Evolutionary conservation across 1,140 invertebrate species (phyloP).

Genomic region (Limonius californicus): DNA sequence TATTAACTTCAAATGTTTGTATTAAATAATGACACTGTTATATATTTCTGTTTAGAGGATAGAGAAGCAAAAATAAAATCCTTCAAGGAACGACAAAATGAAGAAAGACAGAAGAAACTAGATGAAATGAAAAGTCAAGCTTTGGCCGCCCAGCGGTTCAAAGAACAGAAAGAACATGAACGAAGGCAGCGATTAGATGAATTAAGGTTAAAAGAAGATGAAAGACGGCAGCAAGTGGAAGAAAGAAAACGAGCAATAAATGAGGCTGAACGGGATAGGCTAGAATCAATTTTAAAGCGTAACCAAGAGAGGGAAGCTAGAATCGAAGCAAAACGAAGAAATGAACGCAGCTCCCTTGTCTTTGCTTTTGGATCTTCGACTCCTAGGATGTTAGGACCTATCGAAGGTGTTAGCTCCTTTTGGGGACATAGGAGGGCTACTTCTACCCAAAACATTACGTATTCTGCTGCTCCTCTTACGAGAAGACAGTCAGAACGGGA

Average conservation of each 20-base stretch:
- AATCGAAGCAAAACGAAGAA: conserved; percentile 68
- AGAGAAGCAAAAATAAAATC: conserved; percentile 58
- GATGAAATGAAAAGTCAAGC: conserved; percentile 83
- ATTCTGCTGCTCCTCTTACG: conserved; percentile 66
- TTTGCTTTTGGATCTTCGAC: conserved; percentile 90
- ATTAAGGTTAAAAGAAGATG: conserved; percentile 69
- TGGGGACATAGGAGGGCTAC: conserved; percentile 80
- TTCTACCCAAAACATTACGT: conserved; percentile 78
- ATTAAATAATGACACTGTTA: background rate
- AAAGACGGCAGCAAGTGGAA: conserved; percentile 74
- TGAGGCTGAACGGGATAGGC: conserved; percentile 78
- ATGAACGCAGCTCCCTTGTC: conserved; percentile 64
- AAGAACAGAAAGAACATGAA: conserved; percentile 84
- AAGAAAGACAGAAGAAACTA: conserved; percentile 78
- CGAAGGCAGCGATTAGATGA: conserved; percentile 75
- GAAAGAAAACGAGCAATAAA: conserved; percentile 82
- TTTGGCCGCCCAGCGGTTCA: conserved; percentile 78
- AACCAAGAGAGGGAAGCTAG: conserved; percentile 81
- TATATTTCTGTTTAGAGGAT: background rate
- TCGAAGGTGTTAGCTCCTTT: conserved; percentile 71
- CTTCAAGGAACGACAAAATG: conserved; percentile 77
- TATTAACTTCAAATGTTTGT: background rate
- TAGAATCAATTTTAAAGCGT: conserved; percentile 78
- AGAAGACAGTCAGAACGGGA: conserved; percentile 79
- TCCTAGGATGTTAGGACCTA: conserved; percentile 78